These are phyloP conservation scores for Podarcis siculus DNA, from an alignment of 2,797 vertebrate genomes.

Conservation along the genomic window DNA sequence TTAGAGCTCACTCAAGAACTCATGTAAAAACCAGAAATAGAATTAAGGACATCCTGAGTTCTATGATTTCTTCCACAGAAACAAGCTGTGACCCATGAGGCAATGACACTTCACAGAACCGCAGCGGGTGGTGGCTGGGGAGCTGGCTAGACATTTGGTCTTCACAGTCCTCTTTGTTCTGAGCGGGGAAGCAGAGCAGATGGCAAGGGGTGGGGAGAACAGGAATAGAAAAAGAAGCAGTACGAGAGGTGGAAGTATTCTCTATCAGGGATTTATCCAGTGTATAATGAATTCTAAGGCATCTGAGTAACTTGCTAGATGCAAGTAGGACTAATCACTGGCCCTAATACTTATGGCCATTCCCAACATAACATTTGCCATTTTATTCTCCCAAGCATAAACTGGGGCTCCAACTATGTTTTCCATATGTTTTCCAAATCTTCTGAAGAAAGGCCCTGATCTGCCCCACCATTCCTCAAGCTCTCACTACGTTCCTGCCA, in stretches of 20 bases:
- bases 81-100: neutral
- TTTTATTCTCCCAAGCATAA: neutral
- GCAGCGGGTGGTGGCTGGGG: neutral
- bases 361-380: neutral
- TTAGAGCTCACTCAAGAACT: neutral
- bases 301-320: neutral
- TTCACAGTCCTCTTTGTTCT: constrained; percentile 7
- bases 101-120: neutral
- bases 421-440: neutral
- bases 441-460: too few species aligned
- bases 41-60: neutral
- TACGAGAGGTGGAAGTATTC: neutral
- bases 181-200: neutral
- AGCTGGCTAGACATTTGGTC: neutral
- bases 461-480: too few species aligned
- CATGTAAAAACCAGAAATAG: neutral
- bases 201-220: neutral
- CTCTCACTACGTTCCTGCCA: too few species aligned
- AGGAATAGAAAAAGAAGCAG: neutral
- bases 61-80: neutral
- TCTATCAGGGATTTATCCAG: neutral
- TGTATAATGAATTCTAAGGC: neutral
- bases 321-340: neutral
- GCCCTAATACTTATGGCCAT: neutral
- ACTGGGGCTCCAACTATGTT: neutral